Evolutionary conservation across 2,888 invertebrate genomes (phyloP), one percentile per base, ranked within the genome.

Genomic region (Drosophila ochracea): DNA sequence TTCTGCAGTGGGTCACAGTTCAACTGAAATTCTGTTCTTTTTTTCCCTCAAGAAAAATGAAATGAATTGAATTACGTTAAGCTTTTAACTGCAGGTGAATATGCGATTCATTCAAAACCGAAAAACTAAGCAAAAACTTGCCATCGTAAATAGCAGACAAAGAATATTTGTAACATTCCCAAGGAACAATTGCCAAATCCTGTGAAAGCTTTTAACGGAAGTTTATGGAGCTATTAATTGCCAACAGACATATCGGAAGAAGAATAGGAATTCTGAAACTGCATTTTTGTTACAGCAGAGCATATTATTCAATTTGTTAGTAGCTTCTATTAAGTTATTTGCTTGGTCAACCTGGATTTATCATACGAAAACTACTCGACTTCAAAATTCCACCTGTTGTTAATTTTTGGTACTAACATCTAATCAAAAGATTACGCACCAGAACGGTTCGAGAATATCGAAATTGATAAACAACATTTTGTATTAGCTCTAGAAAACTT

Each of bases 31-130:
- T 53, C 47, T 37, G 43, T 49, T 28, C 33, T 31, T 66, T 62
- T 62, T 47, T 65, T 28, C 54, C 65, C 25, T 21, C 21, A 41
- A 62, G 71, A 63, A 60, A 82, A 74, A 67, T 64, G 61, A 76
- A 74, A 58, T 41, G 78, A 80, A 78, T 76, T 82, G 82, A 84
- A 70, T 82, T 76, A 82, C 76, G 78, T 50, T 55, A 52, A n/a
- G 82, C 83, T 83, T 74, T 84, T 85, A 83, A 52, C 74, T 74
- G 78, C 80, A 83, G 85, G 71, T 72, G 39, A 35, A 39, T 28
- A 55, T 57, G 69, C 47, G 47, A 3, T 60, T 41, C 30, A 57
- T 58, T 57, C n/a, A 13, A 13, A 35, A 35, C 31, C 31, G 31
- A 31, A 31, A 31, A 9, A 9, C 31, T 31, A 31, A 31, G 31